Evolutionary conservation across 2,797 vertebrate species (phyloP).

Genomic region (Anas bernieri): DNA sequence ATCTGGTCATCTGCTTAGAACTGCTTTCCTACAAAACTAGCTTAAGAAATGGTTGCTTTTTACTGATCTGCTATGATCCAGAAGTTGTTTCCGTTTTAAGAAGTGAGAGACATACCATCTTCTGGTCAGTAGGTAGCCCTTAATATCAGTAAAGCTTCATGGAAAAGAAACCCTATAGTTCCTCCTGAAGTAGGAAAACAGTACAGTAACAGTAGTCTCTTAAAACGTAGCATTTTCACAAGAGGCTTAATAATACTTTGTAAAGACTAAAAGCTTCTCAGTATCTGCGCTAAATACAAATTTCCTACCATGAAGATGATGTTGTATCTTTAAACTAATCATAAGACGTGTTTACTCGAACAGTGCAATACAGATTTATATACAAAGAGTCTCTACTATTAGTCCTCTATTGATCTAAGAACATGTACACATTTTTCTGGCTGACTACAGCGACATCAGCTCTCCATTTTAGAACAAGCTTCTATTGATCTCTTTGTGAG

Average conservation of each 20-base stretch:
- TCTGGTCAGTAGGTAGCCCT: background rate
- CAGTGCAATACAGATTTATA: background rate
- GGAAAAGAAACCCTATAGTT: background rate
- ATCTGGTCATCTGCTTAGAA: background rate
- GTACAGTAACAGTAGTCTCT: background rate
- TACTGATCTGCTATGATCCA: background rate
- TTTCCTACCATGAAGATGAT: background rate
- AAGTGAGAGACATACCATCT: conserved; percentile 1
- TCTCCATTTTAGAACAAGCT: background rate
- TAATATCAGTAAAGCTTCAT: background rate
- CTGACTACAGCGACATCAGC: background rate
- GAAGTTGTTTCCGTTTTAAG: background rate
- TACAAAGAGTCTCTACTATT: background rate
- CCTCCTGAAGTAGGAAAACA: background rate
- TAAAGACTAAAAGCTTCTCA: background rate
- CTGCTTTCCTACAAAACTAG: background rate
- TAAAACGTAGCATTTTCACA: background rate
- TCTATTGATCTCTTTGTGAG: background rate
- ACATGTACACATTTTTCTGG: too few species aligned
- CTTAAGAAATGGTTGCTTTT: background rate
- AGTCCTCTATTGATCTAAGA: background rate
- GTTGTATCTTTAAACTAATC: background rate
- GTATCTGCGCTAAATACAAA: background rate
- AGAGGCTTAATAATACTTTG: background rate
- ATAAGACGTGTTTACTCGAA: background rate